Evolutionary conservation across 2,797 vertebrate species (phyloP).

Genomic region (Platyrinchus mystaceus): DNA sequence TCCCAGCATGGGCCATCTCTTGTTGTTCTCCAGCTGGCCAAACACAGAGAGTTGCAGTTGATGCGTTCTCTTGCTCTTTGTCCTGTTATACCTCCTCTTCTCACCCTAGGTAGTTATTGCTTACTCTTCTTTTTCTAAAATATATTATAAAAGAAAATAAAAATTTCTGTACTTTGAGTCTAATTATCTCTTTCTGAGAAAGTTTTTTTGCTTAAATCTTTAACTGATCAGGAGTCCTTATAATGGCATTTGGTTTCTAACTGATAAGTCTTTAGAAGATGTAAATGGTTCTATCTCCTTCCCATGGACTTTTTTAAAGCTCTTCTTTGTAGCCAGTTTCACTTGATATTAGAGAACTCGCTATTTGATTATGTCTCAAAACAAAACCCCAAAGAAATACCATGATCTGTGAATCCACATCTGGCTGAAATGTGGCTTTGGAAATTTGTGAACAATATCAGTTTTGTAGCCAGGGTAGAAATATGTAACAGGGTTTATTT

Average conservation of each 20-base stretch:
- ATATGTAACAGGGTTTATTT: not conserved
- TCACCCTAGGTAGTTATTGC: not conserved
- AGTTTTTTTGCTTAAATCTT: not conserved
- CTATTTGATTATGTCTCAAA: not conserved
- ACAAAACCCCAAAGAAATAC: not conserved
- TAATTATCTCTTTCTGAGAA: not conserved
- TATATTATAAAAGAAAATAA: not conserved
- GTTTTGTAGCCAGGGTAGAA: not conserved
- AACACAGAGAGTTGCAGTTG: not conserved
- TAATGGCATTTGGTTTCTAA: not conserved
- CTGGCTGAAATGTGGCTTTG: not conserved
- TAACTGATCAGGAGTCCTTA: not conserved
- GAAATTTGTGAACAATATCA: not conserved
- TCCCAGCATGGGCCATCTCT: not conserved
- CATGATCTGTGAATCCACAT: not conserved
- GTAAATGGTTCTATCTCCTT: not conserved
- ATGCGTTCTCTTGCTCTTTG: not conserved
- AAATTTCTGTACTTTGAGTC: not conserved
- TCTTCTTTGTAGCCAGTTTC: not conserved
- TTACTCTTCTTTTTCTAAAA: not conserved
- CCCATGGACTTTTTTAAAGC: not conserved
- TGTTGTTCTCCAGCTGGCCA: not conserved
- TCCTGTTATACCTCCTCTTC: not conserved
- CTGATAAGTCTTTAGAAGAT: not conserved
- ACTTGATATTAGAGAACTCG: not conserved